These are phyloP conservation scores for Lucilia cuprina DNA, from an alignment of 1,140 invertebrate species.

Conservation along the genomic window DNA sequence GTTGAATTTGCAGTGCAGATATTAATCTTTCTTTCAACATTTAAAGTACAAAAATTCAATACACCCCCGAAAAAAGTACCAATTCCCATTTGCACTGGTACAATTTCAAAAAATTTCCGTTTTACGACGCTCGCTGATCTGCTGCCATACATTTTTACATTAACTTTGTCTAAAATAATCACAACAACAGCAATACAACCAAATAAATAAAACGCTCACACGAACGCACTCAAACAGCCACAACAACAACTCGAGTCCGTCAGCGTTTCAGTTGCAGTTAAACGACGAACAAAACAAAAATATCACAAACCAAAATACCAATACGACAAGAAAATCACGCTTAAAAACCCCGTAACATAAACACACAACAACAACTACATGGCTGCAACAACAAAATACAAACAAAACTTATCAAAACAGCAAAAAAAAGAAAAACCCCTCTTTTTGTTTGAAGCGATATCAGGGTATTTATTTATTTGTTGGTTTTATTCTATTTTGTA, in stretches of 20 bases:
- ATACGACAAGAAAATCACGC: constrained; percentile 19
- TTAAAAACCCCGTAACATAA: constrained; percentile 28
- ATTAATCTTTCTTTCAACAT: too few species aligned
- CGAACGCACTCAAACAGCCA: not conserved
- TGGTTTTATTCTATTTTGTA: not conserved
- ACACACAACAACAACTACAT: not conserved
- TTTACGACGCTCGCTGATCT: not conserved
- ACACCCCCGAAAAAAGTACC: too few species aligned
- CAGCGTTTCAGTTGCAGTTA: not conserved
- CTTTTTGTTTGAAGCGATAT: not conserved
- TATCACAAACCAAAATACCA: not conserved
- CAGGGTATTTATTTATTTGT: not conserved
- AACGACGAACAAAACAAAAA: not conserved
- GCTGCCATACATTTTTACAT: not conserved
- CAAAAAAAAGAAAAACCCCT: not conserved
- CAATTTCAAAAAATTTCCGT: too few species aligned
- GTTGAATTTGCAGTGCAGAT: too few species aligned
- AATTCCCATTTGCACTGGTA: too few species aligned
- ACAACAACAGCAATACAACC: not conserved
- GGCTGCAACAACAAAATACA: not conserved
- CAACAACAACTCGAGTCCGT: not conserved
- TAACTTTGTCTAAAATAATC: not conserved
- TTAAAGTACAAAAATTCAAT: too few species aligned
- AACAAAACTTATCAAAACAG: not conserved
- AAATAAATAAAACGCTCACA: not conserved